These are phyloP conservation scores for Lissonota sp. DNA, from an alignment of 2,888 invertebrate genomes.

Conservation along the genomic window DNA sequence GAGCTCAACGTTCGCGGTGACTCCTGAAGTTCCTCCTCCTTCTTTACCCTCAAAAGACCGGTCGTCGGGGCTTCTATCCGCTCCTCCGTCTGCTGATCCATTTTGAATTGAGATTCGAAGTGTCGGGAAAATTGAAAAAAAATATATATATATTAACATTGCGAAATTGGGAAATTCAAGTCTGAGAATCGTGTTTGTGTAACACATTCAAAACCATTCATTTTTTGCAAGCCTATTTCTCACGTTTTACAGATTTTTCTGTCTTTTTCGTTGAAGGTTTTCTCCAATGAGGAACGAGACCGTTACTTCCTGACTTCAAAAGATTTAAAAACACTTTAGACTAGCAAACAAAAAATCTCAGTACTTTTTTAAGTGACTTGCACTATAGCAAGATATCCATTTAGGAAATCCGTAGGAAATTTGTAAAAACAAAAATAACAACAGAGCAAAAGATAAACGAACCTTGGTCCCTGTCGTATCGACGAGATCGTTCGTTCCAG, in stretches of 20 bases:
- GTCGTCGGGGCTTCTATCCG: constrained; percentile 79
- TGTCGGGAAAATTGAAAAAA: background rate
- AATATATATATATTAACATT: background rate
- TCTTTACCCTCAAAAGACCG: constrained; percentile 82
- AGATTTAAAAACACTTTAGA: no score
- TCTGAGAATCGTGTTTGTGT: no score
- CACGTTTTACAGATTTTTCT: no score
- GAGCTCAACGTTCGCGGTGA: constrained; percentile 71
- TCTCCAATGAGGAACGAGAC: no score
- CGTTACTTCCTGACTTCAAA: no score
- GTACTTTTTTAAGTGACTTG: no score
- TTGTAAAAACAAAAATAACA: background rate
- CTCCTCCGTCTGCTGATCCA: constrained; percentile 80
- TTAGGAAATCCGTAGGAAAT: background rate
- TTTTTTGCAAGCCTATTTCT: no score
- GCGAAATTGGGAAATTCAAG: no score
- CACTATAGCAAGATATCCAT: no score
- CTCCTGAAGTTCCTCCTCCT: constrained; percentile 82
- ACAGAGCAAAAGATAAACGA: background rate
- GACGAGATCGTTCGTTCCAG: constrained; percentile 74
- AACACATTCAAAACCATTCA: no score
- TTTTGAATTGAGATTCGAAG: constrained; percentile 3
- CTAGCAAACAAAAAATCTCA: no score
- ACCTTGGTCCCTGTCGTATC: constrained; percentile 82
- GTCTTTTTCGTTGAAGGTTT: no score